phyloP scores from a whole-genome alignment of 1,140 invertebrate genomes.

The Gerris buenoi region DNA sequence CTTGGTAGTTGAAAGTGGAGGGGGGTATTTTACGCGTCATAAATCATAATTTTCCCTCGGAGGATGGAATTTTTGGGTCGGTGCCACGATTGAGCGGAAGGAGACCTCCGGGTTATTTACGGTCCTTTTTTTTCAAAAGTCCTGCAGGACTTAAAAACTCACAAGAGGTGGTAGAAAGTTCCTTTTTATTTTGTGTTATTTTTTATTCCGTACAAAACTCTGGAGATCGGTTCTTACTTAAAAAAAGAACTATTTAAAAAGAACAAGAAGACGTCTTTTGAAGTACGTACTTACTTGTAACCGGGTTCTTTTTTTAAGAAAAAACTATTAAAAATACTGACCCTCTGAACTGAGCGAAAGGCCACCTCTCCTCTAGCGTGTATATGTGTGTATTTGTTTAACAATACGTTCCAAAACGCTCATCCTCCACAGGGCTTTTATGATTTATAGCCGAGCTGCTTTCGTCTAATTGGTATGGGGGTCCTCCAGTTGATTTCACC shows the following conservation, averaged over 20 bases:
- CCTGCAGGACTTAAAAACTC: neutral
- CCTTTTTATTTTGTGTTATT: no score
- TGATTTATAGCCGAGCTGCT: neutral
- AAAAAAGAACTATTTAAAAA: neutral
- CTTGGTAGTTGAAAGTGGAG: no score
- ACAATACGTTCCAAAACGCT: neutral
- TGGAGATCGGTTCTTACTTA: no score
- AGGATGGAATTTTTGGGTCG: neutral
- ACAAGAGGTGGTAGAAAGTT: neutral
- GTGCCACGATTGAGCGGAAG: neutral
- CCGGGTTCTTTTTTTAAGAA: neutral
- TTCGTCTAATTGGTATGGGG: neutral
- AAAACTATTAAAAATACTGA: no score
- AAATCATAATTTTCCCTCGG: neutral
- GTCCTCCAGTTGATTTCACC: no score
- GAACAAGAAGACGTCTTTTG: neutral
- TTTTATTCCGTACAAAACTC: no score
- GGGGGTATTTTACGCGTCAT: no score
- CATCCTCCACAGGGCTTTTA: neutral
- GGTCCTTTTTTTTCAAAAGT: neutral
- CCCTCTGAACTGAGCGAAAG: neutral
- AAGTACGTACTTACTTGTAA: neutral
- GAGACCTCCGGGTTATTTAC: neutral
- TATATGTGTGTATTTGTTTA: neutral
- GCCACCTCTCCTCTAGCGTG: no score